phyloP scores from a whole-genome alignment of 2,888 invertebrate species.

The Ptycholaimellus sp. region DNA sequence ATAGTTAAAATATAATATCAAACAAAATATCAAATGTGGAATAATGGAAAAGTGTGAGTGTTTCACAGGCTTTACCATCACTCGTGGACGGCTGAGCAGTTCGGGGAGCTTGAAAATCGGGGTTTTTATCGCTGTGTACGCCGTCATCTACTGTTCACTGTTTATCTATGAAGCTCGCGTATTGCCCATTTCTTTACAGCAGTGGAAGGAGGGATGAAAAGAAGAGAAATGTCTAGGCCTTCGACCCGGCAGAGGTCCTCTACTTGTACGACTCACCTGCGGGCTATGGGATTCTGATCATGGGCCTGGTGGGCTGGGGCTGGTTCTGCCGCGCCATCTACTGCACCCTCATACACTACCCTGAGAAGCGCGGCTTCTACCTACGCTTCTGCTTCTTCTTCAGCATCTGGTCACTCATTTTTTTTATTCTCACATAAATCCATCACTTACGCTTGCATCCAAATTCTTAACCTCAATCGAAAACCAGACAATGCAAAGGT shows the following conservation, averaged over 20 bases:
- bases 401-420: slow-evolving; percentile 44
- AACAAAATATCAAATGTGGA: too few relatives aligned
- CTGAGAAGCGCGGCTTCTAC: slow-evolving; percentile 55
- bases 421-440: too few relatives aligned
- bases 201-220: slow-evolving; percentile 15
- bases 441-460: too few relatives aligned
- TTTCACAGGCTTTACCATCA: too few relatives aligned
- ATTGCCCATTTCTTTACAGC: too few relatives aligned
- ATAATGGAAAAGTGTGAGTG: too few relatives aligned
- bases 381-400: slow-evolving; percentile 55
- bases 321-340: slow-evolving; percentile 45
- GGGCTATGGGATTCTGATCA: slow-evolving; percentile 50
- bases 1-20: too few relatives aligned
- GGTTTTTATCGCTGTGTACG: slow-evolving; percentile 50
- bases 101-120: slow-evolving; percentile 49
- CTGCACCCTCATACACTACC: slow-evolving; percentile 55
- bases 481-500: too few relatives aligned
- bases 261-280: slow-evolving; percentile 70
- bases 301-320: slow-evolving; percentile 52
- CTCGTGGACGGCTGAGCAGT: slow-evolving; percentile 42
- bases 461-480: too few relatives aligned
- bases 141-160: slow-evolving; percentile 45
- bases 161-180: slow-evolving; percentile 65
- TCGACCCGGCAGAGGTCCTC: slow-evolving; percentile 64
- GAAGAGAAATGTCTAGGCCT: slow-evolving; percentile 36